Evolutionary conservation across 2,797 vertebrate species (phyloP).

Genomic region (Syngnathus rostellatus): DNA sequence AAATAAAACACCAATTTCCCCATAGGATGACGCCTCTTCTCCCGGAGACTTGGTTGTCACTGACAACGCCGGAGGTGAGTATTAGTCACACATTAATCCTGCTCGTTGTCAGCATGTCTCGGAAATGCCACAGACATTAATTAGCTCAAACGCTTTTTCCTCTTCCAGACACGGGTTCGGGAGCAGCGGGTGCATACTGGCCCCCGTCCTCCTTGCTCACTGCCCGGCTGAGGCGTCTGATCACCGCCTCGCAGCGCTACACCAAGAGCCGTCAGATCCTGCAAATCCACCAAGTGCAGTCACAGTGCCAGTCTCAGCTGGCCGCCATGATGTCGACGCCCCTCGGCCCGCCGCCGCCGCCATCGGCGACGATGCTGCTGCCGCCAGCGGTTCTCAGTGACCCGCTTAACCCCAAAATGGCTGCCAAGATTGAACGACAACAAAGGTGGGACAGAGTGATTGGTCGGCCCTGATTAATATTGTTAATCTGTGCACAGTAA

Average conservation of each 20-base stretch:
- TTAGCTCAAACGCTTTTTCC: conserved; percentile 2
- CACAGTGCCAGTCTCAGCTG: conserved; percentile 60
- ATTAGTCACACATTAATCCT: conserved; percentile 27
- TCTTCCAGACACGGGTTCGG: conserved; percentile 76
- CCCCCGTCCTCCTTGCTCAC: conserved; percentile 90
- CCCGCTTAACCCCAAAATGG: conserved; percentile 90
- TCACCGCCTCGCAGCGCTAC: conserved; percentile 92
- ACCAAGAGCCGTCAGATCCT: conserved; percentile 91
- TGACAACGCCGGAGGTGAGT: conserved; percentile 79
- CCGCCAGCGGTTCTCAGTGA: conserved; percentile 78
- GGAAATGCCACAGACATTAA: not conserved
- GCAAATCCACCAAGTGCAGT: conserved; percentile 79
- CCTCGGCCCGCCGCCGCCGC: conserved; percentile 74
- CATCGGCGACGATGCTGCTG: conserved; percentile 63
- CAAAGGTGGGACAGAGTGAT: conserved; percentile 75
- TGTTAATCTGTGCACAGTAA: not conserved
- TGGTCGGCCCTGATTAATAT: not conserved
- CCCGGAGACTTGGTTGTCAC: conserved; percentile 91
- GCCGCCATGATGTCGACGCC: conserved; percentile 67
- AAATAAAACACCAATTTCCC: conserved; percentile 10
- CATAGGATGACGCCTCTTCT: conserved; percentile 91
- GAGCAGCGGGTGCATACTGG: conserved; percentile 85
- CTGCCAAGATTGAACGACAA: conserved; percentile 94
- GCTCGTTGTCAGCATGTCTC: not conserved
- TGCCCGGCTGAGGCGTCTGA: conserved; percentile 87